Percentiles rank a stretch among this genome's conserved stretches.
These are phyloP conservation scores for Mya arenaria DNA, from an alignment of 1,140 invertebrate species.

Conservation along the genomic window DNA sequence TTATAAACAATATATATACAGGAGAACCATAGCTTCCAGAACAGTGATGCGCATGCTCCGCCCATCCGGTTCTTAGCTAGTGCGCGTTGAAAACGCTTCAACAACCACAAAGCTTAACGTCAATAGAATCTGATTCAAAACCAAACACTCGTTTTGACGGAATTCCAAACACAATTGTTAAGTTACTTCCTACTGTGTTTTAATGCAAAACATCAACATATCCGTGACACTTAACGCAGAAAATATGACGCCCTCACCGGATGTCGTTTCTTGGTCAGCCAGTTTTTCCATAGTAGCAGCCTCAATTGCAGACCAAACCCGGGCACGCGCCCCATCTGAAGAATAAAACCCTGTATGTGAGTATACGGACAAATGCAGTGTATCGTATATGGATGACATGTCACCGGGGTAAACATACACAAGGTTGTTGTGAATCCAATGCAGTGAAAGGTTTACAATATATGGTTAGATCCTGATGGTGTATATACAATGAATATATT, in stretches of 20 bases:
- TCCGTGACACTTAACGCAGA: background rate
- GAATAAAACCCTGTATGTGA: too few species aligned
- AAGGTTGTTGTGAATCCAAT: background rate
- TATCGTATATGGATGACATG: background rate
- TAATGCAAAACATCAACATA: background rate
- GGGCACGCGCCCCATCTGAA: background rate
- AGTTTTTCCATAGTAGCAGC: slow-evolving; percentile 46
- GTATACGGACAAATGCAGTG: background rate
- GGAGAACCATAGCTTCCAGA: background rate
- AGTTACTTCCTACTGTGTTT: background rate
- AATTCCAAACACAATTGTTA: background rate
- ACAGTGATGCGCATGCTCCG: too few species aligned
- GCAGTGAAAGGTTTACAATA: background rate
- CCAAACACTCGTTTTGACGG: background rate
- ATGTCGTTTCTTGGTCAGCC: slow-evolving; percentile 24
- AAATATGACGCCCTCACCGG: slow-evolving; percentile 9
- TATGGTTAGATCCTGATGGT: background rate
- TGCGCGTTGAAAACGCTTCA: background rate
- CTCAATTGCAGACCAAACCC: slow-evolving; percentile 17
- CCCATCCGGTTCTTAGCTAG: background rate
- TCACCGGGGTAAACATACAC: background rate
- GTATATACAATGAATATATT: background rate
- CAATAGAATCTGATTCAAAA: background rate
- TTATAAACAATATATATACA: background rate
- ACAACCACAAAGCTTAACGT: background rate